Conservation (phyloP, 1,140 invertebrate species). For the Drepana arcuata region DNA sequence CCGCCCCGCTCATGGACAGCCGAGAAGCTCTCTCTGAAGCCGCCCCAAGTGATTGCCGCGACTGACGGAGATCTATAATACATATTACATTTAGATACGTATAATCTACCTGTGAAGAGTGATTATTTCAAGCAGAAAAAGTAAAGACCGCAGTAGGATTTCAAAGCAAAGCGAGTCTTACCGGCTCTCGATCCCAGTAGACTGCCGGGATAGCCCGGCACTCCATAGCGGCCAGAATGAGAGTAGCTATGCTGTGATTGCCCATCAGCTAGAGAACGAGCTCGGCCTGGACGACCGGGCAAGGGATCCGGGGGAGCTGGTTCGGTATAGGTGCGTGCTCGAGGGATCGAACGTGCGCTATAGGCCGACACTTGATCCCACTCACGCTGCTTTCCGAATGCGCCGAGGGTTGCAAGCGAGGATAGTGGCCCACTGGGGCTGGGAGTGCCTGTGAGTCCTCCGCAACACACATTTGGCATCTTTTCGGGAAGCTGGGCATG, state of each 20-base stretch:
- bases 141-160: constrained; percentile 3
- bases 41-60: constrained; percentile 84
- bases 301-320: constrained; percentile 72
- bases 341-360: constrained; percentile 90
- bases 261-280: constrained; percentile 84
- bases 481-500: constrained; percentile 78
- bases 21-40: constrained; percentile 85
- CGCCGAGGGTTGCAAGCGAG: constrained; percentile 84
- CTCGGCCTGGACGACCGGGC: constrained; percentile 76
- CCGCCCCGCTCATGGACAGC: constrained; percentile 75
- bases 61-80: constrained; percentile 83
- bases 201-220: constrained; percentile 80
- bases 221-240: constrained; percentile 82
- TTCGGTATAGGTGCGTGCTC: constrained; percentile 84
- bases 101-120: neutral
- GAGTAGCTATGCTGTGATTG: constrained; percentile 90
- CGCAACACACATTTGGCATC: constrained; percentile 79
- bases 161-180: constrained; percentile 38
- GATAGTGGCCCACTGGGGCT: constrained; percentile 84
- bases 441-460: constrained; percentile 78
- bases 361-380: constrained; percentile 96
- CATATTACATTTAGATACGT: neutral
- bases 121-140: constrained; percentile 1
- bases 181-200: constrained; percentile 85
- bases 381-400: constrained; percentile 88